Conservation (phyloP, 2,797 vertebrate genomes). For the Thamnophis elegans region DNA sequence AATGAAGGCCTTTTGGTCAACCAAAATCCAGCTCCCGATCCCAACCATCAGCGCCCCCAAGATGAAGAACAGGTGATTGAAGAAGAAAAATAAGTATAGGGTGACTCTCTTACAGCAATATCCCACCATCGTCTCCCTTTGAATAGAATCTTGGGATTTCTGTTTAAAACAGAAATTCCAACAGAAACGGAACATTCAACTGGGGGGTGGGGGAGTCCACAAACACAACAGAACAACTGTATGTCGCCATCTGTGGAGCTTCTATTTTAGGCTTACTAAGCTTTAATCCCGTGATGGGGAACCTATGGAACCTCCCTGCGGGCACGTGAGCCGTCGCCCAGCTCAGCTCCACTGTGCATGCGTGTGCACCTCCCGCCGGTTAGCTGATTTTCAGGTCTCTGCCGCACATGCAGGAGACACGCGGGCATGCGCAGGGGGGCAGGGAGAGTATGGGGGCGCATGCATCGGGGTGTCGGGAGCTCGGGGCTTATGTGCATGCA, state of each 20-base stretch:
- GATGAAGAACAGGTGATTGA: slow-evolving; percentile 8
- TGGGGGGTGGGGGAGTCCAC: neutral
- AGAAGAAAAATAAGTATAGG: neutral
- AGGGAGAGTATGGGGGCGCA: no score
- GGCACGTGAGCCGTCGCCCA: no score
- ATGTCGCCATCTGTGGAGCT: neutral
- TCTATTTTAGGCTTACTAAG: no score
- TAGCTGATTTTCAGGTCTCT: no score
- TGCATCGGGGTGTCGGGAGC: no score
- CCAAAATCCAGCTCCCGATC: neutral
- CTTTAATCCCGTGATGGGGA: neutral
- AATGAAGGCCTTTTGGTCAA: neutral
- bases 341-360: no score
- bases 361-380: no score
- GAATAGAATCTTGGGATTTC: neutral
- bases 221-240: neutral
- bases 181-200: neutral
- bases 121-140: neutral
- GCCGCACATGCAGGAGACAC: no score
- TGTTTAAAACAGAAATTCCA: no score
- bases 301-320: no score
- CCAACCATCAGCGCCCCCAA: neutral
- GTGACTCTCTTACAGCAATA: neutral
- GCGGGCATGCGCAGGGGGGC: no score
- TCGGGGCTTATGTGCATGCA: no score